phyloP scores from a whole-genome alignment of 2,888 invertebrate species.

The Epinotia nisella region DNA sequence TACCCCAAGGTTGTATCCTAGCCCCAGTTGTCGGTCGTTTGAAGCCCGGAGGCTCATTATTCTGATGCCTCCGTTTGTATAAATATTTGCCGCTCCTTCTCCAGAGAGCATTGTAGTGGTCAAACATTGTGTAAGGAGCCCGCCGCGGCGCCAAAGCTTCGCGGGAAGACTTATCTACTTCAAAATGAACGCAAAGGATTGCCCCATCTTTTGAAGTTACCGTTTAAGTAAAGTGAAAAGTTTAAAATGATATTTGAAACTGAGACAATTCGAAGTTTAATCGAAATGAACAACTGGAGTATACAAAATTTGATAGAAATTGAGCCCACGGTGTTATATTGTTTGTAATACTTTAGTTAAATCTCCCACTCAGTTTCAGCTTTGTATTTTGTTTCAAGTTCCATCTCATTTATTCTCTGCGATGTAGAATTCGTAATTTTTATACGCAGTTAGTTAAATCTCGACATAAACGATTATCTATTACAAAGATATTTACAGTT shows the following conservation, averaged over 20 bases:
- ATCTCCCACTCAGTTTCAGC: background rate
- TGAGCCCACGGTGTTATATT: constrained; percentile 2
- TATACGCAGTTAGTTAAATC: background rate
- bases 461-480: no score
- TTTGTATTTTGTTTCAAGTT: background rate
- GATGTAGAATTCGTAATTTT: background rate
- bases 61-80: constrained; percentile 34
- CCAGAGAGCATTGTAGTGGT: constrained; percentile 41
- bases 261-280: constrained; percentile 36
- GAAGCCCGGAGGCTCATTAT: constrained; percentile 26
- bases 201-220: constrained; percentile 34
- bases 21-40: constrained; percentile 14
- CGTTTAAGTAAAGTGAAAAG: constrained; percentile 28
- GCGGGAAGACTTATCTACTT: constrained; percentile 32
- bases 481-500: no score
- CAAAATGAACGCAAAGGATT: constrained; percentile 30
- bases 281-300: constrained; percentile 23
- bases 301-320: constrained; percentile 22
- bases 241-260: constrained; percentile 31
- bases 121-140: constrained; percentile 36
- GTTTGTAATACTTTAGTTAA: constrained; percentile 2
- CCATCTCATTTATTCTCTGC: background rate
- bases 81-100: constrained; percentile 36
- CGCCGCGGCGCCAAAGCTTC: constrained; percentile 21
- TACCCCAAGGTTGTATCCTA: constrained; percentile 12